phyloP scores from a whole-genome alignment of 1,140 invertebrate species.

The Agraylea sexmaculata region DNA sequence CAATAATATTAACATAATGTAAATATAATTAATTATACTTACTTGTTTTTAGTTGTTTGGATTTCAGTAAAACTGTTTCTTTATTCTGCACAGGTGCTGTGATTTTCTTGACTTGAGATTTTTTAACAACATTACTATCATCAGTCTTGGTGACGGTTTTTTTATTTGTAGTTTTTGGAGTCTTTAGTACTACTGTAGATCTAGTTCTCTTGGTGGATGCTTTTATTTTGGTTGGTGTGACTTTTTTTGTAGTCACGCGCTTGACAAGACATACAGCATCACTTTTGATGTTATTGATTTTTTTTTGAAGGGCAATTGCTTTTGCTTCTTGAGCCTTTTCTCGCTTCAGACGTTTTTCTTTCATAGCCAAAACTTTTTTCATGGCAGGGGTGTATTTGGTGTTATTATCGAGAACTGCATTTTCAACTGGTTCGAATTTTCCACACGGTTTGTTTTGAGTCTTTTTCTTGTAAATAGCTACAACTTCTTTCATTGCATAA shows the following conservation, averaged over 20 bases:
- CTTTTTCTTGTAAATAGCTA: constrained; percentile 35
- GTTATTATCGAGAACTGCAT: constrained; percentile 22
- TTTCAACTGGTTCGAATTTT: constrained; percentile 25
- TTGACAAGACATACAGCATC: too few species aligned
- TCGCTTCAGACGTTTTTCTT: constrained; percentile 32
- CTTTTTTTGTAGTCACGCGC: too few species aligned
- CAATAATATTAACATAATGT: too few species aligned
- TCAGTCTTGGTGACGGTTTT: constrained; percentile 7
- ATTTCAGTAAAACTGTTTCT: too few species aligned
- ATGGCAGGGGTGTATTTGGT: constrained; percentile 44
- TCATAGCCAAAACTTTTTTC: constrained; percentile 34
- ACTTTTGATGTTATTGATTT: background rate
- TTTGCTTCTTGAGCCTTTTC: constrained; percentile 26
- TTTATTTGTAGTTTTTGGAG: constrained; percentile 13
- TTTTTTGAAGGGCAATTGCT: constrained; percentile 8
- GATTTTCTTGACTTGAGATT: constrained; percentile 2
- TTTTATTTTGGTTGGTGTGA: too few species aligned
- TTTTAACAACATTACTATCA: constrained; percentile 6
- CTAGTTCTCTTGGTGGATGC: too few species aligned
- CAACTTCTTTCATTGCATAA: constrained; percentile 44
- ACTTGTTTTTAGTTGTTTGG: too few species aligned
- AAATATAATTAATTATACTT: too few species aligned
- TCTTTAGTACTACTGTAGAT: too few species aligned
- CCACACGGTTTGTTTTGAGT: constrained; percentile 24
- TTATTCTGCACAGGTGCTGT: too few species aligned